Conservation (phyloP, 1,140 invertebrate genomes). For the Hyles euphorbiae region DNA sequence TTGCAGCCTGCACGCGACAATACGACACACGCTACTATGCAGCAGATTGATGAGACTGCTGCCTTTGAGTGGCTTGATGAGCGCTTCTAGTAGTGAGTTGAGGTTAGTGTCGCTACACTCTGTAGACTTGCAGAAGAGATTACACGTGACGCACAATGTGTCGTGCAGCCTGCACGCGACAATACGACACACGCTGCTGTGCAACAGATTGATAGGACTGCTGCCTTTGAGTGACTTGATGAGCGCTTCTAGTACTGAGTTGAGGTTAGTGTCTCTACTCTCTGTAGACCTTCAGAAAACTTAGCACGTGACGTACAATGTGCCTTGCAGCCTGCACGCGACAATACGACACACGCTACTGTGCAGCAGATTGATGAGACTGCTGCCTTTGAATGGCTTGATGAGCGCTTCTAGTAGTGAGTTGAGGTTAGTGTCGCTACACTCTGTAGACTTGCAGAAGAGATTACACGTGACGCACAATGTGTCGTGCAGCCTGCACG, state of each 20-base stretch:
- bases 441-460: background rate
- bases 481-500: background rate
- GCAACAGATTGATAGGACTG: constrained; percentile 1
- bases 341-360: constrained; percentile 3
- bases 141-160: background rate
- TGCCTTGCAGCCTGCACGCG: background rate
- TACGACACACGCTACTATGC: constrained; percentile 4
- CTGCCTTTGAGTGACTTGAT: constrained; percentile 2
- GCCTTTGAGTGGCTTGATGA: constrained; percentile 1
- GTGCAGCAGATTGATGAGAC: constrained; percentile 2
- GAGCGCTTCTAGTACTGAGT: no score
- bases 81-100: no score
- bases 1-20: background rate
- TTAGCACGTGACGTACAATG: background rate
- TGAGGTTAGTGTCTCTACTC: no score
- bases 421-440: no score
- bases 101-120: no score
- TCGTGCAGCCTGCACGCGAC: background rate
- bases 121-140: background rate
- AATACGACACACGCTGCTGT: constrained; percentile 3
- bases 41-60: constrained; percentile 2
- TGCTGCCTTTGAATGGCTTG: constrained; percentile 3
- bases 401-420: no score
- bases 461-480: background rate
- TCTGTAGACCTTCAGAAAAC: background rate